phyloP scores from a whole-genome alignment of 2,888 invertebrate species.

The Clitarchus hookeri region DNA sequence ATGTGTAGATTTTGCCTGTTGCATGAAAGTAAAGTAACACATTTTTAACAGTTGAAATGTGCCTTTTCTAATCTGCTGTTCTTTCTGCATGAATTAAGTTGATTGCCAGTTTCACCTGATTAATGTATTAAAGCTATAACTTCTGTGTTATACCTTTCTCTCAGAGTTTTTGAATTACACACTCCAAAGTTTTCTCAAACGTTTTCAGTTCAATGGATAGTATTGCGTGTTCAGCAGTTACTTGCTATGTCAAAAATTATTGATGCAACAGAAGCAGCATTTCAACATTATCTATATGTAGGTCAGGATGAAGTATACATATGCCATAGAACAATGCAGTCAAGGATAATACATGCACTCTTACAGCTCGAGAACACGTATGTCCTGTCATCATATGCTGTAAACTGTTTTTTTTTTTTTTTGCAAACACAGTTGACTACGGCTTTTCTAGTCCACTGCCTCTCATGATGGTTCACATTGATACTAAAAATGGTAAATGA shows the following conservation, averaged over 20 bases:
- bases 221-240: neutral
- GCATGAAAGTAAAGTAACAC: no score
- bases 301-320: neutral
- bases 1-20: no score
- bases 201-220: neutral
- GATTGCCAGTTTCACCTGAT: neutral
- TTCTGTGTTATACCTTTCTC: neutral
- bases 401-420: neutral
- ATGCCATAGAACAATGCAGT: neutral
- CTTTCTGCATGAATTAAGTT: neutral
- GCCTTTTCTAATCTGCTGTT: neutral
- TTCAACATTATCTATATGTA: neutral
- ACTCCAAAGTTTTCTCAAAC: neutral
- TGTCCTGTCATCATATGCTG: slow-evolving; percentile 2
- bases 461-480: neutral
- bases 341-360: neutral
- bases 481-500: slow-evolving; percentile 32
- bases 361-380: neutral
- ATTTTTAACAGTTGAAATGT: neutral
- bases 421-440: neutral
- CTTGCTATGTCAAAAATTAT: slow-evolving; percentile 6
- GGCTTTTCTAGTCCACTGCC: neutral
- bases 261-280: neutral
- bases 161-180: neutral
- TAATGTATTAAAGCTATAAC: neutral